Evolutionary conservation across 2,888 invertebrate species (phyloP).

Genomic region (Gymnoscelis rufifasciata): DNA sequence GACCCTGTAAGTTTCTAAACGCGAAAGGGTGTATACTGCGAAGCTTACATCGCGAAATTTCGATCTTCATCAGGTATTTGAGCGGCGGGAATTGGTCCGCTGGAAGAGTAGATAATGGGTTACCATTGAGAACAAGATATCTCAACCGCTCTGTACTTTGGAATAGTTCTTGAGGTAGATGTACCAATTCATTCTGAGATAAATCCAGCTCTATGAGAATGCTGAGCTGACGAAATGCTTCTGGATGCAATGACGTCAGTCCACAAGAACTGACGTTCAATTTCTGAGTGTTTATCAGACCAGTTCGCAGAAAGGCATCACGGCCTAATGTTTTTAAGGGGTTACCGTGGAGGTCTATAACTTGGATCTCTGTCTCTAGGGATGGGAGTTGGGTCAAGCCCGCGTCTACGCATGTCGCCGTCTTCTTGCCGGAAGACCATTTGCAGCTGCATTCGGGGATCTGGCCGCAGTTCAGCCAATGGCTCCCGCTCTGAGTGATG

Average conservation of each 20-base stretch:
- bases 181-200: slow-evolving; percentile 87
- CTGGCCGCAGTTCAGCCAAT: slow-evolving; percentile 91
- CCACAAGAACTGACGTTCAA: slow-evolving; percentile 87
- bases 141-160: slow-evolving; percentile 89
- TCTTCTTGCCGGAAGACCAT: slow-evolving; percentile 95
- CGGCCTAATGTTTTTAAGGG: slow-evolving; percentile 84
- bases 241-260: slow-evolving; percentile 85
- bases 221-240: slow-evolving; percentile 89
- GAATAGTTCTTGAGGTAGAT: slow-evolving; percentile 88
- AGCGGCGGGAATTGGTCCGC: slow-evolving; percentile 89
- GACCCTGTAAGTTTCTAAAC: slow-evolving; percentile 83
- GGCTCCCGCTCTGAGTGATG: slow-evolving; percentile 64
- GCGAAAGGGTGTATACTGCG: slow-evolving; percentile 85
- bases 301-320: slow-evolving; percentile 88
- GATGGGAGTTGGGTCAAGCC: slow-evolving; percentile 85
- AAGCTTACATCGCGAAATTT: slow-evolving; percentile 88
- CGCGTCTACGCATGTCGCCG: slow-evolving; percentile 89
- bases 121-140: slow-evolving; percentile 87
- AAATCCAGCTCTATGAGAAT: slow-evolving; percentile 93
- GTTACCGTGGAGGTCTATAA: slow-evolving; percentile 89
- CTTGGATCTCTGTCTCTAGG: slow-evolving; percentile 76
- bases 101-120: slow-evolving; percentile 85
- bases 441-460: slow-evolving; percentile 88
- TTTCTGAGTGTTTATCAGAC: slow-evolving; percentile 89
- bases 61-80: slow-evolving; percentile 88